These are phyloP conservation scores for Drosophila parvula DNA, from an alignment of 1,140 invertebrate genomes.

Conservation along the genomic window DNA sequence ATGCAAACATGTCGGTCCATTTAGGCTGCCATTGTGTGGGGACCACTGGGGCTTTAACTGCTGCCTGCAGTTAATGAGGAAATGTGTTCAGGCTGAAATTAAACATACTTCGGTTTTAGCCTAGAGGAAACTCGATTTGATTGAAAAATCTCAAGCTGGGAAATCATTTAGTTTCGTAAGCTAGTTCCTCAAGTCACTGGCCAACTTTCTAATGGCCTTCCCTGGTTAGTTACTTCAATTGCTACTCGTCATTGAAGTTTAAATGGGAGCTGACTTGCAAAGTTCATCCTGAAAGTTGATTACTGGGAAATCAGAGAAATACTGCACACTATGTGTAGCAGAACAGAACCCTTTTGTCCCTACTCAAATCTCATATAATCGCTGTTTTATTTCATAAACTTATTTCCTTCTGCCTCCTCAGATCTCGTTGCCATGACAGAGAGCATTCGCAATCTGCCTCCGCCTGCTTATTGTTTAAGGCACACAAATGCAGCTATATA, in stretches of 20 bases:
- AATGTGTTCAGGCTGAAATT: background rate
- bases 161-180: background rate
- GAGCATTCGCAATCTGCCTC: conserved; percentile 15
- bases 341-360: conserved; percentile 1
- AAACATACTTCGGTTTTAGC: background rate
- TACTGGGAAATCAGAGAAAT: conserved; percentile 10
- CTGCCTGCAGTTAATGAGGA: background rate
- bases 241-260: conserved; percentile 3
- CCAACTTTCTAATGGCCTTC: background rate
- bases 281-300: conserved; percentile 16
- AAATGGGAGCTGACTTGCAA: conserved; percentile 23
- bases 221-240: background rate
- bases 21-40: background rate
- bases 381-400: conserved; percentile 22
- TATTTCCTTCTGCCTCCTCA: conserved; percentile 11
- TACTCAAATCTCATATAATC: conserved; percentile 29
- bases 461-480: conserved; percentile 34
- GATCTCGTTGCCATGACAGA: conserved; percentile 36
- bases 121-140: background rate
- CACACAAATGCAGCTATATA: conserved; percentile 16
- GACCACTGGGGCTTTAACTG: background rate
- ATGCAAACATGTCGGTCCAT: conserved; percentile 24
- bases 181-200: background rate
- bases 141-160: too few relatives aligned
- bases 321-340: background rate